Percentiles rank a stretch among this genome's conserved stretches.
phyloP scores from a whole-genome alignment of 2,113 vertebrate genomes.

The Ceyx margarethae region DNA sequence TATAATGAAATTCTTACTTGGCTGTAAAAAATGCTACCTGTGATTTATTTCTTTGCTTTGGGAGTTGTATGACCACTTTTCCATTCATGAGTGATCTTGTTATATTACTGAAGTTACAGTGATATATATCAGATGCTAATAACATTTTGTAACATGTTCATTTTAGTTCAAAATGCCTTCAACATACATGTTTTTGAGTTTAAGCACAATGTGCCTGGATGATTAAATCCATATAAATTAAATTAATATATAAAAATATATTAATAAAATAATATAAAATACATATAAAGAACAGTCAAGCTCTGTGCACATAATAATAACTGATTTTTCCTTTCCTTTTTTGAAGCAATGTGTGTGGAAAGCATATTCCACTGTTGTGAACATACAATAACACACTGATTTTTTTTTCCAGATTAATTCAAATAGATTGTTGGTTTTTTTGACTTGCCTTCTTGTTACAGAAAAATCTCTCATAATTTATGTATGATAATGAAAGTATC shows the following conservation, averaged over 20 bases:
- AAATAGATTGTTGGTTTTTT: not conserved
- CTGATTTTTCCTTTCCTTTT: not conserved
- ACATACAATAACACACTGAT: not conserved
- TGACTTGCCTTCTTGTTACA: not conserved
- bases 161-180: slow-evolving; percentile 22
- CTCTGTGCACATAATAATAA: not conserved
- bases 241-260: too few species aligned
- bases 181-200: not conserved
- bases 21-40: not conserved
- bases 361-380: not conserved
- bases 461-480: not conserved
- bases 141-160: not conserved
- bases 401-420: not conserved
- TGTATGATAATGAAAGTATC: not conserved
- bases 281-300: not conserved
- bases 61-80: not conserved
- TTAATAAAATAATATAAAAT: not conserved
- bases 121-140: not conserved
- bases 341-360: not conserved
- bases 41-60: slow-evolving; percentile 29
- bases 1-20: not conserved
- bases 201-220: not conserved
- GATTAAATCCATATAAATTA: not conserved
- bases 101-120: not conserved
- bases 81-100: not conserved